Evolutionary conservation across 2,797 vertebrate species (phyloP), one percentile per base, ranked within the genome.

Genomic region (Tauraco hartlaubi): DNA sequence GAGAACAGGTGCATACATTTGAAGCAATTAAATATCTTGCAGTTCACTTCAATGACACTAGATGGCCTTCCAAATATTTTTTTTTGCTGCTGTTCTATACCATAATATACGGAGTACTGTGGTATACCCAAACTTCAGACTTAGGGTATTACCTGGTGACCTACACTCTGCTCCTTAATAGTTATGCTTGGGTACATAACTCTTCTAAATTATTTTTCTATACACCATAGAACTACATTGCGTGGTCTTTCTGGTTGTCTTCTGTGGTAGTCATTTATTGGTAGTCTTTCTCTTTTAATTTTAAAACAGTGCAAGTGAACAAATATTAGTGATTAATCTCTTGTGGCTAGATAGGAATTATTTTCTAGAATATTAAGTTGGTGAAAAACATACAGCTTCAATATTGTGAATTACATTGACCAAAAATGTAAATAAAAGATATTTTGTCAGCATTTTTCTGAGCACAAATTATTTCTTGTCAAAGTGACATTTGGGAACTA

Each of bases 11-110:
- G 12, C 6, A 26, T 6, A 4, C 7, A 48, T 68, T 80, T 72
- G 18, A 62, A 41, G 6, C 8, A 58, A 62, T 44, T 72, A 75
- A 76, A 25, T 39, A 33, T 39, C 41, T 63, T 95, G 69, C 59
- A 81, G 88, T 94, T 94, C 28, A n/a, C 22, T 76, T 28, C 12
- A 20, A 26, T 59, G 37, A 71, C 91, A 73, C 90, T 96, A 97
- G 96, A 84, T 94, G 96, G 76, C 94, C 83, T 69, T 79, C 52
- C 25, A 69, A 59, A 74, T 86, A 3, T n/a, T 28, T 73, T 28
- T 26, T 63, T 62, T 76, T n/a, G 5, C 0, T 1, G 4, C 20
- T 44, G 12, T 46, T 88, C 21, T 61, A 5, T 25, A 15, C 6
- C 6, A 13, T 41, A 18, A 14, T 48, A 8, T 5, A 48, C 15